Evolutionary conservation across 2,888 invertebrate genomes (phyloP).

Genomic region (Himalopsyche kuldschensis): DNA sequence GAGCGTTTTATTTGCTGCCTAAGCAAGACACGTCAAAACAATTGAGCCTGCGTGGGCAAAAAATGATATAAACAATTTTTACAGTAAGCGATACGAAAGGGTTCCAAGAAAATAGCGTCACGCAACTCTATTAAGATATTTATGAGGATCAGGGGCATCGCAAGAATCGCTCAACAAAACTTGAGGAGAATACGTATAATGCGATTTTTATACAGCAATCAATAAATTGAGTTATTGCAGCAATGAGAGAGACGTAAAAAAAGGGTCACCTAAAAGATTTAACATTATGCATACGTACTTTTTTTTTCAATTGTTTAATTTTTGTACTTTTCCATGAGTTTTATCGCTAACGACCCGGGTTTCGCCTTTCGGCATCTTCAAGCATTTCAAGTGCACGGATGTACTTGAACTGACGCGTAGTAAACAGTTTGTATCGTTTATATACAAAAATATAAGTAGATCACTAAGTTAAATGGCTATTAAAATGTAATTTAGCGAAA

Average conservation of each 20-base stretch:
- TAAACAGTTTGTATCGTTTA: no score
- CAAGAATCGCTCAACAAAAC: background rate
- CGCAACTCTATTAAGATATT: conserved; percentile 20
- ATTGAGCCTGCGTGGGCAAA: background rate
- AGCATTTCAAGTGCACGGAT: no score
- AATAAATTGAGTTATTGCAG: background rate
- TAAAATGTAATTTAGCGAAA: no score
- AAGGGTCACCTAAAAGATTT: background rate
- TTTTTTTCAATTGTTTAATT: no score
- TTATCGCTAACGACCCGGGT: no score
- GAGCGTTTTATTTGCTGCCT: background rate
- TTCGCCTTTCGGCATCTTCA: no score
- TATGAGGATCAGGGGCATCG: conserved; percentile 13
- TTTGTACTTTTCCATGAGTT: no score
- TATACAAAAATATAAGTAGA: no score
- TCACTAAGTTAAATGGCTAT: no score
- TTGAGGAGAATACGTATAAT: background rate
- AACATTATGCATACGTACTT: background rate
- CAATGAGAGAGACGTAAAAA: background rate
- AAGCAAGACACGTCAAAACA: conserved; percentile 3
- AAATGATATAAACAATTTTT: background rate
- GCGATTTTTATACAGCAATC: background rate
- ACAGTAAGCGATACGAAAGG: background rate
- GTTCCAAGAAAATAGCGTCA: background rate
- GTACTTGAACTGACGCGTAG: no score